Conservation (phyloP, 1,140 invertebrate species). For the Papilio xuthus region DNA sequence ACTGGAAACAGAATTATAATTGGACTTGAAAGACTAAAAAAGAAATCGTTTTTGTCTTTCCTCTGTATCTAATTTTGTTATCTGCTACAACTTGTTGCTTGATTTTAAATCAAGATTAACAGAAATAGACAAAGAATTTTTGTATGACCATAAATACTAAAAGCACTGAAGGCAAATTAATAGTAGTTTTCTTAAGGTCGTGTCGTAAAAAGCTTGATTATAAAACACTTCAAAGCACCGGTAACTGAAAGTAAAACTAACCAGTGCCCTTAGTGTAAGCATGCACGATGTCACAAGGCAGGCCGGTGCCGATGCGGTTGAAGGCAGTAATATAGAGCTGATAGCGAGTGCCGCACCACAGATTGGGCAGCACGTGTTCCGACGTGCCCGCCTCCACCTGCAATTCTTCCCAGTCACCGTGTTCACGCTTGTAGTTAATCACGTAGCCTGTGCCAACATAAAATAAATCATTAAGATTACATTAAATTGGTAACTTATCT, state of each 20-base stretch:
- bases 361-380: constrained; percentile 88
- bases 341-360: constrained; percentile 94
- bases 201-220: neutral
- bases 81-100: no score
- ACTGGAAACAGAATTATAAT: constrained; percentile 77
- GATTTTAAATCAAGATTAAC: no score
- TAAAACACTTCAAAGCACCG: neutral
- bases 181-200: neutral
- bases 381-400: constrained; percentile 90
- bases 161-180: no score
- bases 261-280: constrained; percentile 91
- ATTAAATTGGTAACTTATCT: no score
- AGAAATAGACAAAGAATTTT: no score
- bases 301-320: constrained; percentile 93
- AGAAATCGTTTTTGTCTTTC: no score
- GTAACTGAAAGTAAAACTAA: constrained; percentile 51
- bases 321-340: constrained; percentile 94
- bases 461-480: no score
- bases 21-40: neutral
- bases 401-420: constrained; percentile 93
- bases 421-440: constrained; percentile 93
- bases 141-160: no score
- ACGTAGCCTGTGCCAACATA: constrained; percentile 85
- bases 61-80: no score
- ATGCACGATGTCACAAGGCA: constrained; percentile 93